A percentile compares a stretch with the other conserved stretches of the same genome.
These are phyloP conservation scores for Pseudopodoces humilis DNA, from an alignment of 2,113 vertebrate genomes.

Conservation along the genomic window DNA sequence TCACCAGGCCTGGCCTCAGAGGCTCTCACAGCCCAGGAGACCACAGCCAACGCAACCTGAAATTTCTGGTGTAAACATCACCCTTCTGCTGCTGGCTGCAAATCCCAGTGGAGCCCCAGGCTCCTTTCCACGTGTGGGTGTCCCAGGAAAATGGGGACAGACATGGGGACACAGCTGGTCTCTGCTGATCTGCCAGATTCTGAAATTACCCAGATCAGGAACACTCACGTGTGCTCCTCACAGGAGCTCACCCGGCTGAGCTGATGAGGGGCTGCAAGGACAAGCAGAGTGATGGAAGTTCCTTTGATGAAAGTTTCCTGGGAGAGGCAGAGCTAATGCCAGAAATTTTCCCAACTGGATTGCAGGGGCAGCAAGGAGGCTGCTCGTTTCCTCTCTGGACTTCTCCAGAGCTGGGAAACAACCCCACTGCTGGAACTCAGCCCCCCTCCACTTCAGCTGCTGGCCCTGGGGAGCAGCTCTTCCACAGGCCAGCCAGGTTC, in stretches of 20 bases:
- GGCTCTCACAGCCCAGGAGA: neutral
- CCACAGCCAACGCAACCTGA: neutral
- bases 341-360: neutral
- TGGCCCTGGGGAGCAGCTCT: neutral
- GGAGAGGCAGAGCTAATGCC: neutral
- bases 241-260: neutral
- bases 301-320: neutral
- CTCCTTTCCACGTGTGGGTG: neutral
- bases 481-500: rapidly evolving
- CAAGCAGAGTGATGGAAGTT: neutral
- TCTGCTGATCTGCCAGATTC: neutral
- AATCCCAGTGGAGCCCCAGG: neutral
- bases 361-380: neutral
- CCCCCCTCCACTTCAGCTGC: neutral
- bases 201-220: neutral
- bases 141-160: neutral
- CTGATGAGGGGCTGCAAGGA: neutral
- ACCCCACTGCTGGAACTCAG: neutral
- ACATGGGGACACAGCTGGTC: neutral
- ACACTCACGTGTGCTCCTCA: neutral
- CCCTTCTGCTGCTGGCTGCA: neutral
- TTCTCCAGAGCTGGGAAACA: neutral
- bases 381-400: neutral
- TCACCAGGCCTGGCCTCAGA: neutral
- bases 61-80: neutral